Evolutionary conservation across 2,797 vertebrate species (phyloP).

Genomic region (Prionace glauca): DNA sequence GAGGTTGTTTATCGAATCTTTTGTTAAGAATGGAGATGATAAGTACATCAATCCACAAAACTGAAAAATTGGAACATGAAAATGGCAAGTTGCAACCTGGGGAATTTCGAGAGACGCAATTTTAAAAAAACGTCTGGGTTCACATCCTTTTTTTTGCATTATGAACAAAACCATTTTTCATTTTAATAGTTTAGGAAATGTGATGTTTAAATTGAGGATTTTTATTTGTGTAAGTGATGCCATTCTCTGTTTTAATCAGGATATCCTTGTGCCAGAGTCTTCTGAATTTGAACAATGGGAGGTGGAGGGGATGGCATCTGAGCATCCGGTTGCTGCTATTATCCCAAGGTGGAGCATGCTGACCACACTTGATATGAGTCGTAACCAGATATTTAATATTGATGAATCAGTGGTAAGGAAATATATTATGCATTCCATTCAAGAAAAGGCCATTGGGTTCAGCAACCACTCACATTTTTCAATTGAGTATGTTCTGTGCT

Average conservation of each 20-base stretch:
- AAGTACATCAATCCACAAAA: neutral
- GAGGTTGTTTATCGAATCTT: neutral
- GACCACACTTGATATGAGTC: constrained; percentile 93
- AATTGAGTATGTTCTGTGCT: neutral
- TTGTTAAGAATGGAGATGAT: neutral
- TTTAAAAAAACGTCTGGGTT: neutral
- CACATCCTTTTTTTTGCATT: too few species aligned
- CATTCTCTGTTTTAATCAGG: constrained; percentile 56
- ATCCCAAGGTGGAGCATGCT: constrained; percentile 83
- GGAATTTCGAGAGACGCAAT: neutral
- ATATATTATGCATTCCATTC: neutral
- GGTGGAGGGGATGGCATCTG: constrained; percentile 69
- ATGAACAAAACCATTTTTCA: neutral
- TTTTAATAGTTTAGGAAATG: neutral
- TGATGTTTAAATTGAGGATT: neutral
- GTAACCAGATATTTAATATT: constrained; percentile 75
- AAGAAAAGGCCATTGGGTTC: neutral
- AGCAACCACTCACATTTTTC: neutral
- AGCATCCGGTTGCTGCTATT: constrained; percentile 75
- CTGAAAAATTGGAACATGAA: neutral
- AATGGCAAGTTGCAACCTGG: neutral
- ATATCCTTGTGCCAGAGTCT: constrained; percentile 83
- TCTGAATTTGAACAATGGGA: constrained; percentile 91
- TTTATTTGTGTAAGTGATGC: neutral
- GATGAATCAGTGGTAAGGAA: constrained; percentile 77